These are phyloP conservation scores for Nemapogon koenigi DNA, from an alignment of 2,888 invertebrate species.

Conservation along the genomic window DNA sequence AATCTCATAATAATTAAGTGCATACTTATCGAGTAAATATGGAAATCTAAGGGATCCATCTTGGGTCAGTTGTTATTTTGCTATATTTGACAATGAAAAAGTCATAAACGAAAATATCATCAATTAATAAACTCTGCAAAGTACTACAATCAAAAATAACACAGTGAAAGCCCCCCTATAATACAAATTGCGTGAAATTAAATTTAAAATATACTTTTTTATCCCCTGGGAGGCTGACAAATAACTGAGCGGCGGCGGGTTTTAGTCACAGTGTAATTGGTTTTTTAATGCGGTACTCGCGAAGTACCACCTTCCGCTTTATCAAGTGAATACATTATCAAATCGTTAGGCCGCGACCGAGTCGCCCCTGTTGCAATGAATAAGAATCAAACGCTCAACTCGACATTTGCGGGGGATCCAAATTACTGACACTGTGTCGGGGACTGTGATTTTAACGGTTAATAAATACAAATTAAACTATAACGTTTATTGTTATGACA, in stretches of 20 bases:
- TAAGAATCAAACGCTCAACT: constrained; percentile 55
- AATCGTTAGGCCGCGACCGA: constrained; percentile 54
- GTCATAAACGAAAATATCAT: constrained; percentile 18
- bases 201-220: constrained; percentile 59
- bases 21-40: too few relatives aligned
- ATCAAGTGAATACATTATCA: constrained; percentile 66
- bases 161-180: constrained; percentile 44
- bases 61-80: too few relatives aligned
- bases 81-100: background rate
- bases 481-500: constrained; percentile 33
- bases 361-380: constrained; percentile 41
- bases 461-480: constrained; percentile 50
- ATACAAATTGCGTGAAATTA: constrained; percentile 64
- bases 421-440: constrained; percentile 46
- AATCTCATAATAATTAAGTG: too few relatives aligned
- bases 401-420: constrained; percentile 34
- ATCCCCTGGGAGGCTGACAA: constrained; percentile 61
- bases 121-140: constrained; percentile 42
- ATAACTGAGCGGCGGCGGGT: constrained; percentile 52
- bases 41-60: too few relatives aligned
- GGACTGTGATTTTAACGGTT: constrained; percentile 44
- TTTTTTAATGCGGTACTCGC: constrained; percentile 61
- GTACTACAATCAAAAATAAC: constrained; percentile 47
- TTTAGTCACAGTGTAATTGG: constrained; percentile 63
- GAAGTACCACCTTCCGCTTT: constrained; percentile 61